These are phyloP conservation scores for Henricia sp. DNA, from an alignment of 53 echinoderm and acorn worm genomes.

Conservation along the genomic window DNA sequence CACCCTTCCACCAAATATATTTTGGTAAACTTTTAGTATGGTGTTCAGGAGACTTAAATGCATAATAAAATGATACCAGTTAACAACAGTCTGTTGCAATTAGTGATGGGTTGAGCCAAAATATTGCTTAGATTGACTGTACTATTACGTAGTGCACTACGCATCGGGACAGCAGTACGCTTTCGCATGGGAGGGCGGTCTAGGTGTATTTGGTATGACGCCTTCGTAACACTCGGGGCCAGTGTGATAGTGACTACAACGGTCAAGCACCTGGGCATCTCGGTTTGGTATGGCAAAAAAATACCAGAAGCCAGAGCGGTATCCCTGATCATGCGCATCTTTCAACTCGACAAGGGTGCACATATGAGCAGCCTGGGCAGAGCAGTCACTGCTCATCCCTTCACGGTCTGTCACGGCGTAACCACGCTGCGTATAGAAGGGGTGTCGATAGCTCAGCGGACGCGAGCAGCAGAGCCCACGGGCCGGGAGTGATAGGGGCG, in stretches of 20 bases:
- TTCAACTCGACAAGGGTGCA: slow-evolving; percentile 33
- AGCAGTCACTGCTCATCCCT: slow-evolving; percentile 1
- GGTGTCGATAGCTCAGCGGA: slow-evolving; percentile 17
- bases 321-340: slow-evolving; percentile 1
- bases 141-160: too few species aligned
- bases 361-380: slow-evolving; percentile 7
- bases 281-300: background rate
- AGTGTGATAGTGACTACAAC: background rate
- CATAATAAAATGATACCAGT: too few species aligned
- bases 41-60: too few species aligned
- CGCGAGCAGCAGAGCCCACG: slow-evolving; percentile 8
- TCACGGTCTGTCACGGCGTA: slow-evolving; percentile 1
- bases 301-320: background rate
- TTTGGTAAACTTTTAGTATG: too few species aligned
- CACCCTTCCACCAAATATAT: too few species aligned
- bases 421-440: background rate
- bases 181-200: background rate
- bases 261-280: background rate
- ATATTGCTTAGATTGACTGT: too few species aligned
- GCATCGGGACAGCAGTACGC: slow-evolving; percentile 14
- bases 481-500: background rate
- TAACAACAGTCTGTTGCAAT: too few species aligned
- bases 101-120: too few species aligned
- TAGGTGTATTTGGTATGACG: background rate
- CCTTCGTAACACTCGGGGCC: slow-evolving; percentile 7